These are phyloP conservation scores for Hyposoter dolosus DNA, from an alignment of 2,888 invertebrate genomes.

Conservation along the genomic window DNA sequence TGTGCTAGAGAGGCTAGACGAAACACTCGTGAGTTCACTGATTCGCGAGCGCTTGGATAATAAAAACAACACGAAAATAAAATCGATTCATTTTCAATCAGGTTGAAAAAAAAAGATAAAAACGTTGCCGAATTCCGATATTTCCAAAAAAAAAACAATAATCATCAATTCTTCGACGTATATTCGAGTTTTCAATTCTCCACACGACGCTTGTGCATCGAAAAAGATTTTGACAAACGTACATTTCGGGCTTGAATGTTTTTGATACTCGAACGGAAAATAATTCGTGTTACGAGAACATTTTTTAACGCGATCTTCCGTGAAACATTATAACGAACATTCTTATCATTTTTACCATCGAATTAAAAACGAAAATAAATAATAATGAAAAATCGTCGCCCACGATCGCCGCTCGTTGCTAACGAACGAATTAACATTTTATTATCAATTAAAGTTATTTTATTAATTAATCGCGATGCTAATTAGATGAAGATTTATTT, in stretches of 20 bases:
- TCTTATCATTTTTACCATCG: neutral
- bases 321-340: neutral
- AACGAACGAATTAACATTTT: neutral
- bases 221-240: neutral
- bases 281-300: neutral
- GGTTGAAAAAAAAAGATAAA: neutral
- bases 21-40: slow-evolving; percentile 11
- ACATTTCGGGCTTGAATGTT: neutral
- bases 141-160: neutral
- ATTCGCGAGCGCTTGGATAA: neutral
- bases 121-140: neutral
- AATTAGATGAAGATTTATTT: neutral
- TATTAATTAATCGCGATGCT: neutral
- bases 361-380: neutral
- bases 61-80: neutral
- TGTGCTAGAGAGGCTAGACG: slow-evolving; percentile 16
- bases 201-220: neutral
- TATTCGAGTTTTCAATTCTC: neutral
- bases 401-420: neutral
- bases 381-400: neutral
- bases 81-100: neutral
- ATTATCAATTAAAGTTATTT: neutral
- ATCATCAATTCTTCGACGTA: neutral
- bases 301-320: neutral
- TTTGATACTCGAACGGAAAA: neutral